These are phyloP conservation scores for Hylia prasina DNA, from an alignment of 2,113 vertebrate genomes.

Conservation along the genomic window DNA sequence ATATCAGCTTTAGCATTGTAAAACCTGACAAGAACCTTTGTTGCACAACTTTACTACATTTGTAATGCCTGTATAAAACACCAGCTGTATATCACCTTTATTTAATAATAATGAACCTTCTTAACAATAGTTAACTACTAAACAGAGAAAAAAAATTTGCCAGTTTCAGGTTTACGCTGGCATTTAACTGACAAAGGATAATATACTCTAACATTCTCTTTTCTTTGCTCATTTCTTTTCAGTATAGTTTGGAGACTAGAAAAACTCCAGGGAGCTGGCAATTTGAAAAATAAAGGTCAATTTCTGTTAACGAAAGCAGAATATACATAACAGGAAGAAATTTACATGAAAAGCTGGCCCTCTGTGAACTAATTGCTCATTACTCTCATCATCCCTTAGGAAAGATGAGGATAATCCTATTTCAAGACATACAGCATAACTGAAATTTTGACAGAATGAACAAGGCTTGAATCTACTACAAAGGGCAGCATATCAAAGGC, in stretches of 20 bases:
- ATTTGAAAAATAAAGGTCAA: slow-evolving; percentile 28
- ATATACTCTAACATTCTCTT: neutral
- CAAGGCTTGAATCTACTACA: neutral
- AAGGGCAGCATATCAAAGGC: neutral
- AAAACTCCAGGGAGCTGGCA: neutral
- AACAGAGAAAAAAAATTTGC: neutral
- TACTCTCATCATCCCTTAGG: neutral
- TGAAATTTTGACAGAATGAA: neutral
- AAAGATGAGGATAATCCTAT: slow-evolving; percentile 1
- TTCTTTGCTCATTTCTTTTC: neutral
- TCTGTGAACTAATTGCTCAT: neutral
- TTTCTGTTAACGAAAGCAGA: neutral
- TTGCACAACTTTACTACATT: neutral
- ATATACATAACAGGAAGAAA: neutral
- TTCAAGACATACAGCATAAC: neutral
- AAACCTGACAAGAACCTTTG: neutral
- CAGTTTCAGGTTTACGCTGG: neutral
- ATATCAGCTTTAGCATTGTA: neutral
- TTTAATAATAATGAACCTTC: neutral
- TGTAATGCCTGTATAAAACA: neutral
- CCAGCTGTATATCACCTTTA: neutral
- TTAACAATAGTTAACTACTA: neutral
- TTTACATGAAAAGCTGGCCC: neutral
- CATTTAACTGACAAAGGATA: neutral
- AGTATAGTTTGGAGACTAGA: neutral